Evolutionary conservation across 2,888 invertebrate species (phyloP).

Genomic region (Synanthedon andrenaeformis): DNA sequence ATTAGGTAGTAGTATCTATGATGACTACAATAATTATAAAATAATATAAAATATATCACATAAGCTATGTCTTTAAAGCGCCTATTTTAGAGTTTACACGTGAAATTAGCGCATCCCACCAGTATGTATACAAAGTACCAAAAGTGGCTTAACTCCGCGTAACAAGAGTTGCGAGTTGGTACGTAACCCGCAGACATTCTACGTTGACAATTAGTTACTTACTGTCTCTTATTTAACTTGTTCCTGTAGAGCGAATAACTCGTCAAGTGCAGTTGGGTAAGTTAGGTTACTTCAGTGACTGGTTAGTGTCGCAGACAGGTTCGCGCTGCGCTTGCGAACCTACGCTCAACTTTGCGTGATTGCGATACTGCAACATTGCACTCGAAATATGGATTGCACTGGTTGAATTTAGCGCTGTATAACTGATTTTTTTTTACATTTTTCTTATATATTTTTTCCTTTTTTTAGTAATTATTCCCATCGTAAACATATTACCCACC

Average conservation of each 20-base stretch:
- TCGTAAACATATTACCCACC: no score
- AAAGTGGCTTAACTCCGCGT: background rate
- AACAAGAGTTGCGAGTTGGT: background rate
- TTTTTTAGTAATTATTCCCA: background rate
- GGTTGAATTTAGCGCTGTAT: no score
- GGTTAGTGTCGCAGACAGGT: constrained; percentile 15
- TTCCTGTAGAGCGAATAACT: constrained; percentile 24
- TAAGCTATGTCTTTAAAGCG: no score
- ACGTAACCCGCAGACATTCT: background rate
- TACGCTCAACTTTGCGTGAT: constrained; percentile 2
- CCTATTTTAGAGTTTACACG: background rate
- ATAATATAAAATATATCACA: no score
- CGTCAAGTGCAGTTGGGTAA: constrained; percentile 19
- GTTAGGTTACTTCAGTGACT: constrained; percentile 32
- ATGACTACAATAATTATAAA: no score
- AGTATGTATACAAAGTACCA: background rate
- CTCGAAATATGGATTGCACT: no score
- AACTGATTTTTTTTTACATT: background rate
- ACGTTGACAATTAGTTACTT: constrained; percentile 19
- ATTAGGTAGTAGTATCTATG: no score
- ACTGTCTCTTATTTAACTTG: constrained; percentile 33
- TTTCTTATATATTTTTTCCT: constrained; percentile 3
- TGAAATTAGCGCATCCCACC: background rate
- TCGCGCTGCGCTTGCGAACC: constrained; percentile 1
- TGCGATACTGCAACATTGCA: background rate